phyloP scores from a whole-genome alignment of 2,797 vertebrate species.

The Myotis myotis region DNA sequence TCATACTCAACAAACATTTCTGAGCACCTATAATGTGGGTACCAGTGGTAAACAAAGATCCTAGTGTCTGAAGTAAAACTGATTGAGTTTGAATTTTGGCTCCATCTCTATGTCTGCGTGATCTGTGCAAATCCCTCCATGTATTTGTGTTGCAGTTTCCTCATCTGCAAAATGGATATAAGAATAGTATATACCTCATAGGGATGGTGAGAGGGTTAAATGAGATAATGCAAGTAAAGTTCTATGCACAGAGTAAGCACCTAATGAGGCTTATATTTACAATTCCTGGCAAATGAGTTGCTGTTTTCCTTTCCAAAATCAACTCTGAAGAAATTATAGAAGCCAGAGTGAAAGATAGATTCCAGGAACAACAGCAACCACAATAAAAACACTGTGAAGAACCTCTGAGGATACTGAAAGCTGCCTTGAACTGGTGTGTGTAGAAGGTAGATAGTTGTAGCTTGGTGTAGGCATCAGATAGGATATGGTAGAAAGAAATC shows the following conservation, averaged over 20 bases:
- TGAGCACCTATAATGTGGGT: neutral
- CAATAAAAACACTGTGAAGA: neutral
- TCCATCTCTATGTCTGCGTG: neutral
- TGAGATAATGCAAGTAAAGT: neutral
- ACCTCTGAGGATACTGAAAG: neutral
- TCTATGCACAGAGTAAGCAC: neutral
- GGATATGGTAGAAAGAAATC: neutral
- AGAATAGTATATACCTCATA: neutral
- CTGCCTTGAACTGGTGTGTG: neutral
- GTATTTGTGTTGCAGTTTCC: neutral
- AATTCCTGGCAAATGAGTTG: neutral
- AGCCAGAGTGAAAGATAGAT: neutral
- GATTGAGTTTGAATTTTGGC: neutral
- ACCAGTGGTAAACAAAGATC: neutral
- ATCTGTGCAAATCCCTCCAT: neutral
- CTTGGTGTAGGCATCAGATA: neutral
- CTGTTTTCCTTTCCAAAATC: neutral
- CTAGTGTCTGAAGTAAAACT: neutral
- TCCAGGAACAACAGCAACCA: neutral
- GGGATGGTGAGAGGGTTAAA: neutral
- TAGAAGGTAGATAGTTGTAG: neutral
- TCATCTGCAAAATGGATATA: neutral
- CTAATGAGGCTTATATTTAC: neutral
- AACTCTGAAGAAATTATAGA: neutral
- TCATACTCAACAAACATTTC: slow-evolving; percentile 15